Percentiles rank a stretch among this genome's conserved stretches.
Evolutionary conservation across 2,113 vertebrate genomes (phyloP).

Genomic region (Rhynchopsitta pachyrhyncha): DNA sequence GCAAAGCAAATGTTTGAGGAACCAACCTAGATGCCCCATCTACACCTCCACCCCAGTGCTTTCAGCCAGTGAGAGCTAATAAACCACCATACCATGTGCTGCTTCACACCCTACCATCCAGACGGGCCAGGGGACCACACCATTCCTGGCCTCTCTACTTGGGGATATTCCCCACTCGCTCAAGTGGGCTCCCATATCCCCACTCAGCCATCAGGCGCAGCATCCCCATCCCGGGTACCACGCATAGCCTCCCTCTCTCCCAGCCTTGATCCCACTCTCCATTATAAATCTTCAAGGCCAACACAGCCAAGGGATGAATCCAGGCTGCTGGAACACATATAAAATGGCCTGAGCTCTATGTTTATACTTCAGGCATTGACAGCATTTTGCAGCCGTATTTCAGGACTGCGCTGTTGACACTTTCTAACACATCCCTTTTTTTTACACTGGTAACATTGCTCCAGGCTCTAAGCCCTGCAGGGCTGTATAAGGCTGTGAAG

Average conservation of each 20-base stretch:
- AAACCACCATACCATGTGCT: not conserved
- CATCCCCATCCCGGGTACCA: not conserved
- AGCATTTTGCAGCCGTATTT: not conserved
- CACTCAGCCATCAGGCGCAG: not conserved
- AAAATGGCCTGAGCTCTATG: not conserved
- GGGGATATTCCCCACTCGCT: not conserved
- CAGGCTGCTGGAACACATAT: not conserved
- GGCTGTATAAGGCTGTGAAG: not conserved
- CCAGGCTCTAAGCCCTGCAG: not conserved
- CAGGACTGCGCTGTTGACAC: not conserved
- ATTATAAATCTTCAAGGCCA: accelerated
- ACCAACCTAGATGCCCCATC: not conserved
- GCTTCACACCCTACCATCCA: not conserved
- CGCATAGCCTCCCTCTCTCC: not conserved
- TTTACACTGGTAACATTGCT: not conserved
- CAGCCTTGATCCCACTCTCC: not conserved
- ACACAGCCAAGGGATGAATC: not conserved
- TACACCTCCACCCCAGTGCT: not conserved
- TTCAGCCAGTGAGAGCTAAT: not conserved
- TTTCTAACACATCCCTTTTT: not conserved
- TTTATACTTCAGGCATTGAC: not conserved
- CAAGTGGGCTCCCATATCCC: not conserved
- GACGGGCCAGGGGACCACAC: not conserved
- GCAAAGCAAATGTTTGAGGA: not conserved
- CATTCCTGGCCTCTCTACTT: not conserved